Evolutionary conservation across 2,888 invertebrate genomes (phyloP).

Genomic region (Stenoptilia bipunctidactyla): DNA sequence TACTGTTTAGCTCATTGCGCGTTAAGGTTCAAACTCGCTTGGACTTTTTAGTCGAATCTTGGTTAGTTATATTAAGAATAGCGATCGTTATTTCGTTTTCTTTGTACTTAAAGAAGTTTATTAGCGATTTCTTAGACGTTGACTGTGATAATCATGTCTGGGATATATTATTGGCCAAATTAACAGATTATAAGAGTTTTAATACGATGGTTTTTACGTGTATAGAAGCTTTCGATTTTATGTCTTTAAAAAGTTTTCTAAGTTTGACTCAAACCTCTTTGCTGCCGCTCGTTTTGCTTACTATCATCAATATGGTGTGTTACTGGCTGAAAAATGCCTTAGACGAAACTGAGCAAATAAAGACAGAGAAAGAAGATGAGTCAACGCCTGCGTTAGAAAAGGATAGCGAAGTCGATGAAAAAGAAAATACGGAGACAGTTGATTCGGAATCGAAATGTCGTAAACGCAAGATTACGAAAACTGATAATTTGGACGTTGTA

Average conservation of each 20-base stretch:
- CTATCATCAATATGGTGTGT: constrained; percentile 37
- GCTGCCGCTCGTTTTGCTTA: constrained; percentile 67
- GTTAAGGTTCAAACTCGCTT: constrained; percentile 35
- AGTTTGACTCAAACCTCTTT: constrained; percentile 68
- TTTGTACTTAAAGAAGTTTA: constrained; percentile 46
- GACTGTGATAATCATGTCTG: constrained; percentile 77
- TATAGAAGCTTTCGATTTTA: constrained; percentile 81
- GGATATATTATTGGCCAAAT: constrained; percentile 79
- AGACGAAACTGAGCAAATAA: constrained; percentile 1
- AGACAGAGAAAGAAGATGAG: constrained; percentile 12
- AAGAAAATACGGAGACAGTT: constrained; percentile 47
- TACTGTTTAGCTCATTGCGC: constrained; percentile 41
- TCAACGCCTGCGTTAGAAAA: constrained; percentile 20
- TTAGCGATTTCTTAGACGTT: constrained; percentile 37
- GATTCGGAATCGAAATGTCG: constrained; percentile 46
- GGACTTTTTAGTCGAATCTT: constrained; percentile 35
- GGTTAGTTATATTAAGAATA: constrained; percentile 34
- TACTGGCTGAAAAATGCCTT: constrained; percentile 34
- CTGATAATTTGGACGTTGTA: constrained; percentile 25
- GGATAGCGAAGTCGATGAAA: constrained; percentile 39
- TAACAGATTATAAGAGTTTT: constrained; percentile 77
- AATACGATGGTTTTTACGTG: constrained; percentile 85
- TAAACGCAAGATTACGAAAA: constrained; percentile 19
- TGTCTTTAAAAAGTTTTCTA: constrained; percentile 66
- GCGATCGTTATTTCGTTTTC: constrained; percentile 26